Evolutionary conservation across 2,113 vertebrate genomes (phyloP), one percentile per base, ranked within the genome.

Genomic region (Rhinoderma darwinii): DNA sequence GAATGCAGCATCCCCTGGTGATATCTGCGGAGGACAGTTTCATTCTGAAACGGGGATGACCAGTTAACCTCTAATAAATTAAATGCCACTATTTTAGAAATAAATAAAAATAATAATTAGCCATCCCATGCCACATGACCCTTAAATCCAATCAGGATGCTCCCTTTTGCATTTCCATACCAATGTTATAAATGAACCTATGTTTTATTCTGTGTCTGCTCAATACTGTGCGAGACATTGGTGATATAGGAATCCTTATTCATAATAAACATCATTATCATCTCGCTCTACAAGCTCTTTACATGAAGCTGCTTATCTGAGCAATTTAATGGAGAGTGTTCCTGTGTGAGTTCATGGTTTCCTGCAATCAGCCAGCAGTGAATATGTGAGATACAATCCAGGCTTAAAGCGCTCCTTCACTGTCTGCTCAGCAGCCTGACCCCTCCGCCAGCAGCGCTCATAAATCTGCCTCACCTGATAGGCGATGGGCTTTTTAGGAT

Each of bases 401-500:
- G 89, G 91, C 90, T 90, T 91, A 61, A 25, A 91, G 88, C 89
- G 91, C 89, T 86, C 35, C 75, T 87, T 89, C 80, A 86, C 83
- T 87, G 90, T 86, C 92, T 80, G 82, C 90, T 0, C 82, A 22
- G 73, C 90, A 0, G 91, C 90, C 91, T 92, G 94, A 94, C 94
- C 94, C 90, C 91, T 91, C 91, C 56, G 25, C 88, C 90, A 88
- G 82, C 90, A 86, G 90, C 89, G 39, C 22, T 92, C 91, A 93
- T 95, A 95, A 96, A 95, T 96, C 94, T 95, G 94, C 93, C 84
- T 90, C 89, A 94, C 94, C 94, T 94, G 95, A 95, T 94, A 93
- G 93, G 93, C 94, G 94, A 95, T 94, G 95, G 94, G 95, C 94
- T 95, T 95, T 96, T 95, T 94, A 96, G 95, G 94, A 95, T 95